Conservation (phyloP, 2,113 vertebrate species). For the Sebastes fasciatus region DNA sequence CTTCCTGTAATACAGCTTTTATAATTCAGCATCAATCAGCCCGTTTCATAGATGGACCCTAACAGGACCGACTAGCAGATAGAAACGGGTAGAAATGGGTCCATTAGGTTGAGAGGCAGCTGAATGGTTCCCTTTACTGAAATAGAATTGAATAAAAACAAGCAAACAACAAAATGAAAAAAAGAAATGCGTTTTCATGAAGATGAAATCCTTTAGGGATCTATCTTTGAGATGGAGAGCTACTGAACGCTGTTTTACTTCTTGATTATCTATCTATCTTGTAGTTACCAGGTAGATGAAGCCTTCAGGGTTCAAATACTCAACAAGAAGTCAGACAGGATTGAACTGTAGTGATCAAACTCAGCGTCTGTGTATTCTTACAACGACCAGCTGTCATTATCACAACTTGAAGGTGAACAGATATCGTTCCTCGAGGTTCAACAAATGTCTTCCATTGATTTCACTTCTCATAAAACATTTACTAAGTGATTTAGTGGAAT, state of each 20-base stretch:
- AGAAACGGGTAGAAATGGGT: constrained; percentile 64
- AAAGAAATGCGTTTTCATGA: not conserved
- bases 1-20: constrained; percentile 54
- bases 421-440: too few relatives aligned
- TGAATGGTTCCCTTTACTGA: constrained; percentile 49
- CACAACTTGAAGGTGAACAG: not conserved
- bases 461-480: too few relatives aligned
- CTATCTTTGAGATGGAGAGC: not conserved
- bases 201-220: not conserved
- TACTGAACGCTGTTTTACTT: not conserved
- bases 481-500: too few relatives aligned
- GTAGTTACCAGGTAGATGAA: not conserved
- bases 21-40: constrained; percentile 71
- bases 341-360: too few relatives aligned
- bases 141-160: constrained; percentile 51
- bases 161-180: not conserved
- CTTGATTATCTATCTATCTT: not conserved
- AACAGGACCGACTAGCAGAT: constrained; percentile 44
- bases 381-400: not conserved
- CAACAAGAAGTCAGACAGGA: not conserved
- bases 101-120: constrained; percentile 60
- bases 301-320: not conserved
- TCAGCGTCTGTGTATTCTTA: not conserved
- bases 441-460: too few relatives aligned
- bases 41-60: constrained; percentile 46